These are phyloP conservation scores for Semicossyphus pulcher DNA, from an alignment of 2,113 vertebrate genomes.

Conservation along the genomic window DNA sequence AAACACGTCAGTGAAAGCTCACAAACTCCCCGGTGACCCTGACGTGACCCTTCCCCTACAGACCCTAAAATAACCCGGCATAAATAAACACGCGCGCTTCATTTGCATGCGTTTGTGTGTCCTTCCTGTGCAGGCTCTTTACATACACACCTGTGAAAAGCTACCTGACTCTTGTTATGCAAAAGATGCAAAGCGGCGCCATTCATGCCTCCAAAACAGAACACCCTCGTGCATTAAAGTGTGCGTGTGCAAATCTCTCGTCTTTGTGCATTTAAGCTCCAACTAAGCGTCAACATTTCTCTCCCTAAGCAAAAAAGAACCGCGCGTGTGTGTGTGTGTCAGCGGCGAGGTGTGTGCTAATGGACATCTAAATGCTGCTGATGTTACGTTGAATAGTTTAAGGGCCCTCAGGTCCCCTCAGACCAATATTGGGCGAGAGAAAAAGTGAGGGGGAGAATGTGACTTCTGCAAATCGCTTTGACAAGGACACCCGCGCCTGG, in stretches of 20 bases:
- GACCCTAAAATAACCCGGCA: conserved; percentile 33
- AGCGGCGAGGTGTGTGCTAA: conserved; percentile 58
- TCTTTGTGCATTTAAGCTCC: conserved; percentile 39
- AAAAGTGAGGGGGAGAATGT: conserved; percentile 70
- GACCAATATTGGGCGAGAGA: conserved; percentile 70
- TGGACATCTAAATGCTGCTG: conserved; percentile 80
- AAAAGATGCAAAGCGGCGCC: conserved; percentile 68
- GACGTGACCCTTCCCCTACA: not conserved
- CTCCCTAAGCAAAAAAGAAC: conserved; percentile 45
- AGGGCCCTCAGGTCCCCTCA: conserved; percentile 75
- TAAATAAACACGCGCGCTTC: conserved; percentile 11
- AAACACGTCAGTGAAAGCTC: not conserved
- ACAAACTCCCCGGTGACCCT: not conserved
- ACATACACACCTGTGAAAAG: conserved; percentile 76
- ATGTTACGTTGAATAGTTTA: conserved; percentile 76
- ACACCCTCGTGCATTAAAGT: not conserved
- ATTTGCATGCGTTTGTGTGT: conserved; percentile 68
- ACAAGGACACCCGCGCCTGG: conserved; percentile 81
- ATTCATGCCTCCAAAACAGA: conserved; percentile 16
- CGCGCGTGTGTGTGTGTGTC: conserved; percentile 38
- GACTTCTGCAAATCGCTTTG: conserved; percentile 82
- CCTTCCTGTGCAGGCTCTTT: conserved; percentile 54
- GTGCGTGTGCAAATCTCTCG: conserved; percentile 1
- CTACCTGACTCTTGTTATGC: conserved; percentile 75
- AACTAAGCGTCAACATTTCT: conserved; percentile 33